Base-by-base conservation (phyloP, 2,797 vertebrate species). In the Rhinogobio ventralis region DNA sequence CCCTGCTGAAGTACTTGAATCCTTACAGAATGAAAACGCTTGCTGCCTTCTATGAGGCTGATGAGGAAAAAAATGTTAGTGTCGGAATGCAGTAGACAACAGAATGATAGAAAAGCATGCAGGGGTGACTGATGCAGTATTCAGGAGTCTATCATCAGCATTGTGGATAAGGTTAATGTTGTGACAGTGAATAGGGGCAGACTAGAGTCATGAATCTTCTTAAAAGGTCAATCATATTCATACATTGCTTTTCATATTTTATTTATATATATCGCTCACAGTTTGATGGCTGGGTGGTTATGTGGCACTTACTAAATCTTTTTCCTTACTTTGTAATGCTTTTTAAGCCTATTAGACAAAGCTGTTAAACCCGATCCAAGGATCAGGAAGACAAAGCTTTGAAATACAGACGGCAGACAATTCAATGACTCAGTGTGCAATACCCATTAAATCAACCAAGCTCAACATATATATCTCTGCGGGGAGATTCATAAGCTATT, bases 201-300 rank as follows among this genome's bases (percentile, higher is more conserved):
- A 66, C 71, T 71, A 36, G 60, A 81, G 76, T 79, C 79, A 51
- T 64, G 86, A 53, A 83, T 85, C 86, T 88, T n/a, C 42, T 87
- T 30, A 51, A 92, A 94, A 94, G 93, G 93, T 95, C 94, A 94
- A 91, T 92, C 84, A 79, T 82, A 94, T 94, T 93, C 89, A 57
- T 87, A 74, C 80, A 67, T 85, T 89, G 91, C 89, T 87, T 90
- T 85, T 87, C 86, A 93, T 90, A 89, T 92, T 88, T 84, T 88
- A 93, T 92, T 90, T 89, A 86, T 87, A 89, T 89, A 86, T 87
- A 89, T 82, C 84, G 89, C 30, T 68, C 74, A 64, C 85, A 75
- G 73, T 82, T 76, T 85, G 83, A 85, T 83, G 83, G 83, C 82
- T 49, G 53, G 73, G 23, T 77, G 46, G 20, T 33, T 78, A 68